These are phyloP conservation scores for Eupsilia transversa DNA, from an alignment of 2,888 invertebrate species.

Conservation along the genomic window DNA sequence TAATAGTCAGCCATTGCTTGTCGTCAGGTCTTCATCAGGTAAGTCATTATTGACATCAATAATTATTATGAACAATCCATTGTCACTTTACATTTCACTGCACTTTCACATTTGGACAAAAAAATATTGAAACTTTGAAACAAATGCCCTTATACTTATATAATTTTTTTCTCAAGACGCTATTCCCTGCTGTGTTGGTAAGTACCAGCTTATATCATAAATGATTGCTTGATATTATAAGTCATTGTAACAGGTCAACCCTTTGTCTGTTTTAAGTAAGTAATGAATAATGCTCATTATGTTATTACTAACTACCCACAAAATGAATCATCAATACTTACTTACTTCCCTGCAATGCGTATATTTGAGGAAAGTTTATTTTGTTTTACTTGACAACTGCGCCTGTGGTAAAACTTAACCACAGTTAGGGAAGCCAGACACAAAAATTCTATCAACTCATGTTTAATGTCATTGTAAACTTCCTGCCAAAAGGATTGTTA, in stretches of 20 bases:
- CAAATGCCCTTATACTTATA: too few relatives aligned
- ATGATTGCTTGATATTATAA: not conserved
- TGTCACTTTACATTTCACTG: not conserved
- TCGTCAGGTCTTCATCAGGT: not conserved
- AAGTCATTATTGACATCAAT: not conserved
- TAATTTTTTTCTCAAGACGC: not conserved
- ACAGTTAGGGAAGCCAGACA: not conserved
- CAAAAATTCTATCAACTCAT: not conserved
- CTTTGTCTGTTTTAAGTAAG: constrained; percentile 13
- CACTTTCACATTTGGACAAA: not conserved
- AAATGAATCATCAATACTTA: constrained; percentile 2
- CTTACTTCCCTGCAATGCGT: constrained; percentile 10
- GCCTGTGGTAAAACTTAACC: not conserved
- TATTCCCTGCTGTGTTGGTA: not conserved
- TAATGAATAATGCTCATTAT: constrained; percentile 2
- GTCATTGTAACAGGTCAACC: not conserved
- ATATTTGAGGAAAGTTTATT: constrained; percentile 17
- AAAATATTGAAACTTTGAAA: not conserved
- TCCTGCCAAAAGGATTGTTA: not conserved
- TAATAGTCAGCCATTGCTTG: constrained; percentile 5
- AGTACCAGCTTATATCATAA: not conserved
- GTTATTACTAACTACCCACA: not conserved
- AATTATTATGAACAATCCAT: not conserved
- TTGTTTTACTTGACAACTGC: not conserved
- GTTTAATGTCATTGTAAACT: not conserved